Evolutionary conservation across 1,140 invertebrate genomes (phyloP), one percentile per base, ranked within the genome.

Genomic region (Probaryconus sp.): DNA sequence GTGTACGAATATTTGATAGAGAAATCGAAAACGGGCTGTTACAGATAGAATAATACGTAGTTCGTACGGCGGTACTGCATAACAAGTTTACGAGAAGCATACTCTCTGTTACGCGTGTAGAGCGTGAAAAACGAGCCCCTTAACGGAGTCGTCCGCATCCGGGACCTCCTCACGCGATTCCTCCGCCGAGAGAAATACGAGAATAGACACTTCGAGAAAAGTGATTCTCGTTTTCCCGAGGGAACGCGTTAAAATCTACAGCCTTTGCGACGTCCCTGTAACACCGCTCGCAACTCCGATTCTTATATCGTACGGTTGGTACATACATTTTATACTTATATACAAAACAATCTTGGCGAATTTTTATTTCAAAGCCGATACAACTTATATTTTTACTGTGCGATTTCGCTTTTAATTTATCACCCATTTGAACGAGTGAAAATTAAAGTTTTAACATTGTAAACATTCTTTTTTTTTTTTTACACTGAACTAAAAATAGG

Each of bases 141-240:
- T 75, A 69, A 69, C 72, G 60, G 65, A 70, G 53, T 69, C 60
- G 45, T 69, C 65, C 65, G 65, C 58, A 70, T 69, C 64, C 64
- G 72, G 65, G 65, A 65, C 60, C 60, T 60, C 65, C 53, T 69
- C 38, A 40, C 70, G 61, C 61, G 70, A 73, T 73, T 73, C 40
- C 35, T 60, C 50, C 26, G 43, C 18, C 42, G 56, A 48, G 51
- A 64, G 72, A 75, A 75, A 75, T 75, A 75, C 72, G 72, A 75
- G 72, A 75, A 69, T 69, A 69, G 64, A 75, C 64, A 75, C 65
- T 69, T 69, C 53, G 64, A 64, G 64, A 65, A 75, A 64, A 69
- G 72, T 75, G 72, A 75, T 75, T 75, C 51, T 75, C 72, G 72
- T 75, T 75, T 69, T 65, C 72, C 37, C 60, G 17, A 60, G 65